Percentiles rank a stretch among this genome's conserved stretches.
phyloP scores from a whole-genome alignment of 2,888 invertebrate species.

The Oligia strigilis region DNA sequence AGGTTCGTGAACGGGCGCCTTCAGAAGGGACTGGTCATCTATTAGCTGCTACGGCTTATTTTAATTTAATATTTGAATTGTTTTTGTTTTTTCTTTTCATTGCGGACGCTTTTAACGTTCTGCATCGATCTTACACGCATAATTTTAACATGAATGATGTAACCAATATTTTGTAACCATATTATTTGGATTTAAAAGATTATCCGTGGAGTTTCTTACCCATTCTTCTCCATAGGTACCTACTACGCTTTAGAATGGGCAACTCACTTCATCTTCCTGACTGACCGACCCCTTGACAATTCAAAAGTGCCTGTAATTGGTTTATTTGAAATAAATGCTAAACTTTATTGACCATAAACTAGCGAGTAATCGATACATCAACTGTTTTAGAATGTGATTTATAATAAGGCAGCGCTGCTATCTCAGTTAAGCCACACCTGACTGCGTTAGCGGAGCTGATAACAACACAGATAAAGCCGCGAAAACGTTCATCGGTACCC shows the following conservation, averaged over 20 bases:
- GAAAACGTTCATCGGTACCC: slow-evolving; percentile 52
- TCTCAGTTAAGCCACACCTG: slow-evolving; percentile 69
- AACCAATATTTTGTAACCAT: no score
- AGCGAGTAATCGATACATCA: slow-evolving; percentile 21
- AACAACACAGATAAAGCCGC: slow-evolving; percentile 65
- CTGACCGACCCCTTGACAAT: neutral
- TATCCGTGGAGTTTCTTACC: neutral
- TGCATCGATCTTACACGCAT: neutral
- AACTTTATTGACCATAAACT: neutral
- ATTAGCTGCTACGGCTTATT: neutral
- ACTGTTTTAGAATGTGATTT: slow-evolving; percentile 34
- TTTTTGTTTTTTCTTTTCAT: neutral
- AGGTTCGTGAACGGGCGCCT: neutral
- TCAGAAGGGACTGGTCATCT: no score
- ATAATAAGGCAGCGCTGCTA: slow-evolving; percentile 44
- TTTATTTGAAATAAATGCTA: neutral
- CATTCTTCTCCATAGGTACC: neutral
- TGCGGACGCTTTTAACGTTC: neutral
- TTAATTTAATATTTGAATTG: neutral
- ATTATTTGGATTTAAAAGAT: neutral
- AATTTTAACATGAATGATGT: neutral
- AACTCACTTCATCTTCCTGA: neutral
- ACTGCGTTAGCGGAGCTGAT: slow-evolving; percentile 65
- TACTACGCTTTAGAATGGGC: neutral
- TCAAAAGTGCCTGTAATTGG: neutral